phyloP scores from a whole-genome alignment of 2,888 invertebrate genomes.

The Bugula neritina region DNA sequence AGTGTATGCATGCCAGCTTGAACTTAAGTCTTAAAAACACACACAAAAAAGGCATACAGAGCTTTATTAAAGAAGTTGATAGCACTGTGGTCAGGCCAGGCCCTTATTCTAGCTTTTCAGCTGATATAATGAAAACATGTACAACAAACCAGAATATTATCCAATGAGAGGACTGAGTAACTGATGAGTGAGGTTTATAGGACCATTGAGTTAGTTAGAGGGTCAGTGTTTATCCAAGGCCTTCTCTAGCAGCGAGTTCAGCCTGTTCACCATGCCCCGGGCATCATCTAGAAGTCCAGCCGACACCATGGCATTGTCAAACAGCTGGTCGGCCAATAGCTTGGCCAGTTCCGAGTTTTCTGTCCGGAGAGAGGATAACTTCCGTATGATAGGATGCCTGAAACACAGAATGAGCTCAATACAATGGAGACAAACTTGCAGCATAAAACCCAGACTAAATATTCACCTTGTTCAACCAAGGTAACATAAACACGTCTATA shows the following conservation, averaged over 20 bases:
- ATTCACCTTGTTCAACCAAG: too few relatives aligned
- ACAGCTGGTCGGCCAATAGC: slow-evolving; percentile 75
- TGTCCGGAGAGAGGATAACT: slow-evolving; percentile 69
- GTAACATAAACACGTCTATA: too few relatives aligned
- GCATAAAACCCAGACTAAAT: background rate
- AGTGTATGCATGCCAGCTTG: too few relatives aligned
- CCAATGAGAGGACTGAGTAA: too few relatives aligned
- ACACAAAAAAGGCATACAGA: too few relatives aligned
- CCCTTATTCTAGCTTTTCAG: too few relatives aligned
- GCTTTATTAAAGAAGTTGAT: too few relatives aligned
- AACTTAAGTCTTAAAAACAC: too few relatives aligned
- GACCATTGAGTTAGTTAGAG: background rate
- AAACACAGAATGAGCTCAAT: slow-evolving; percentile 27
- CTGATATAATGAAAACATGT: too few relatives aligned
- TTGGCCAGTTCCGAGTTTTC: slow-evolving; percentile 74
- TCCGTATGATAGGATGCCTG: slow-evolving; percentile 69
- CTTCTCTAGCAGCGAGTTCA: slow-evolving; percentile 74
- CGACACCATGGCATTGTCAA: slow-evolving; percentile 88
- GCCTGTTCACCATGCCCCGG: slow-evolving; percentile 70
- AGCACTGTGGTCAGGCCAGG: too few relatives aligned
- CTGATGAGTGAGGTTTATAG: background rate
- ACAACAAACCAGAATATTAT: too few relatives aligned
- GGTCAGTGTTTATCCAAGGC: slow-evolving; percentile 45
- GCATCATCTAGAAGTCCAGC: slow-evolving; percentile 91
- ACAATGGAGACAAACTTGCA: background rate